These are phyloP conservation scores for Odobenus rosmarus DNA, from an alignment of 2,113 vertebrate genomes.

Conservation along the genomic window DNA sequence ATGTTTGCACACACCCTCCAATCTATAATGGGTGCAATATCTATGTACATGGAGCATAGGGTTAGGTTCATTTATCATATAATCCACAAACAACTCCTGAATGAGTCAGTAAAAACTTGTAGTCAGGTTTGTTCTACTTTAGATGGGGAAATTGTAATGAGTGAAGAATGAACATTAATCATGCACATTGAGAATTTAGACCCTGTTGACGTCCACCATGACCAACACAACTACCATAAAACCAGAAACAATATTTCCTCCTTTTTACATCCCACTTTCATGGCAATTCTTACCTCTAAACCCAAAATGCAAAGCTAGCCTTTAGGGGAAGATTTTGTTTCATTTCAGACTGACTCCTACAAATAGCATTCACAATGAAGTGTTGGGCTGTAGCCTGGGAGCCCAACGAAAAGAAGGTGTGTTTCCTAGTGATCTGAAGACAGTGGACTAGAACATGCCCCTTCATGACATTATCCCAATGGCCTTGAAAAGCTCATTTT, in stretches of 20 bases:
- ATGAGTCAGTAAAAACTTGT: background rate
- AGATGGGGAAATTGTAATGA: background rate
- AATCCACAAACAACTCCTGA: background rate
- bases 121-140: background rate
- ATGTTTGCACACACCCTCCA: background rate
- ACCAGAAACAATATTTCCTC: background rate
- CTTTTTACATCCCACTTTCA: background rate
- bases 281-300: background rate
- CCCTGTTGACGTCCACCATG: background rate
- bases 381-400: background rate
- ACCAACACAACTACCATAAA: background rate
- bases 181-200: background rate
- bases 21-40: accelerated
- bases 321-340: background rate
- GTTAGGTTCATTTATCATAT: background rate
- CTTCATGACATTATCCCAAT: background rate
- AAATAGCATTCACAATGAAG: background rate
- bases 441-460: background rate
- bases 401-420: accelerated
- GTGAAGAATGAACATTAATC: background rate
- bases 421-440: background rate
- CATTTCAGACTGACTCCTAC: background rate
- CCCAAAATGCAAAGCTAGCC: background rate
- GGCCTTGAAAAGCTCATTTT: background rate
- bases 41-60: background rate